Evolutionary conservation across 2,888 invertebrate species (phyloP).

Genomic region (Agriotes lineatus): DNA sequence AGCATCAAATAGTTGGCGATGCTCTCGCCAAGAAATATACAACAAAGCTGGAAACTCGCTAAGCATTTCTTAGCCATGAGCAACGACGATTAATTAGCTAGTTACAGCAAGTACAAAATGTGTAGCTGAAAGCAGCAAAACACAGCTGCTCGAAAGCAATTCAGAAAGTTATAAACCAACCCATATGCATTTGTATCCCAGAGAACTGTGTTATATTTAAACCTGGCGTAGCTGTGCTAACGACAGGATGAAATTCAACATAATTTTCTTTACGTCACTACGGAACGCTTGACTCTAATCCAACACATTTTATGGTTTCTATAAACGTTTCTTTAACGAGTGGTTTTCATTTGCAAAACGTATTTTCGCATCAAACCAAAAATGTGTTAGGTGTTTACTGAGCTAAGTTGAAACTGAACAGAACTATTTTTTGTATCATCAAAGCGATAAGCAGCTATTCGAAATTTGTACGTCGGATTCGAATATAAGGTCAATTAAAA

Average conservation of each 20-base stretch:
- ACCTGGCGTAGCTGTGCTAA: background rate
- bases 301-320: background rate
- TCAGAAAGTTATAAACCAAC: background rate
- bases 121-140: background rate
- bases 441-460: too few relatives aligned
- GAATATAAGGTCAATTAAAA: too few relatives aligned
- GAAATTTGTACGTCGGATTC: too few relatives aligned
- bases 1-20: too few relatives aligned
- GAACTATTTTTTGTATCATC: too few relatives aligned
- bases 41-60: too few relatives aligned
- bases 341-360: background rate
- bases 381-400: too few relatives aligned
- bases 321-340: background rate
- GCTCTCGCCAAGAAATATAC: too few relatives aligned
- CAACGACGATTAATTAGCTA: background rate
- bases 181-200: background rate
- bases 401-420: too few relatives aligned
- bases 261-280: background rate
- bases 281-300: background rate
- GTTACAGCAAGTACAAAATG: background rate
- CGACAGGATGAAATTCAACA: background rate
- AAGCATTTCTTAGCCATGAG: background rate
- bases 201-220: background rate
- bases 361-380: too few relatives aligned
- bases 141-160: background rate